phyloP scores from a whole-genome alignment of 2,888 invertebrate genomes.

The Sinodicranocentrus sp. region DNA sequence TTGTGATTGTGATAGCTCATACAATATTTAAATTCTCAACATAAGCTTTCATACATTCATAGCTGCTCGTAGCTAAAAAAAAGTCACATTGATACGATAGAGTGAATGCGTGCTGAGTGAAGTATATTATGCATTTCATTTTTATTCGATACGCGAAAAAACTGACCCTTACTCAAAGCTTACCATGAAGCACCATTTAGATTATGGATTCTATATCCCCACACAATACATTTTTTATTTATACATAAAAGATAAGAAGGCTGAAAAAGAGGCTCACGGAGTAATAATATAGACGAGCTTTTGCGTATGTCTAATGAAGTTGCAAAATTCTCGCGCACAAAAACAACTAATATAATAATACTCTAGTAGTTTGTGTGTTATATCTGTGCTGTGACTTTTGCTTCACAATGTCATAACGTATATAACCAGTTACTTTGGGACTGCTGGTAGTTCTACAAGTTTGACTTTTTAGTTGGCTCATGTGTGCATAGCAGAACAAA shows the following conservation, averaged over 20 bases:
- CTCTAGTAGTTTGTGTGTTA: too few species aligned
- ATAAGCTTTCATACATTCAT: neutral
- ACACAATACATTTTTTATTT: conserved; percentile 4
- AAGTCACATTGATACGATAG: neutral
- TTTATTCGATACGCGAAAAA: neutral
- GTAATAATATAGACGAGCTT: neutral
- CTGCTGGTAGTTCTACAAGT: neutral
- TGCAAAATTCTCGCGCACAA: conserved; percentile 4
- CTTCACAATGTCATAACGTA: too few species aligned
- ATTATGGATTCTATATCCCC: conserved; percentile 2
- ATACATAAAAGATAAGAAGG: neutral
- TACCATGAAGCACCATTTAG: neutral
- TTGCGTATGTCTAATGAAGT: neutral
- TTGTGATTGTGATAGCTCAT: neutral
- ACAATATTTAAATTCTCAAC: conserved; percentile 16
- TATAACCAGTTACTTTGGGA: too few species aligned
- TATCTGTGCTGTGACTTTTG: too few species aligned
- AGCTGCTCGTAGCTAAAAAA: neutral
- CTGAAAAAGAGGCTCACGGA: too few species aligned
- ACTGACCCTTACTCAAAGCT: conserved; percentile 4
- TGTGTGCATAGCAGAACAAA: conserved; percentile 1
- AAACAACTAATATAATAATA: too few species aligned
- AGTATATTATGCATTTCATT: neutral
- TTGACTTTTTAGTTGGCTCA: neutral
- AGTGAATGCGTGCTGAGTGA: neutral